Evolutionary conservation across 2,113 vertebrate genomes (phyloP).

Genomic region (Pygoscelis antarcticus): DNA sequence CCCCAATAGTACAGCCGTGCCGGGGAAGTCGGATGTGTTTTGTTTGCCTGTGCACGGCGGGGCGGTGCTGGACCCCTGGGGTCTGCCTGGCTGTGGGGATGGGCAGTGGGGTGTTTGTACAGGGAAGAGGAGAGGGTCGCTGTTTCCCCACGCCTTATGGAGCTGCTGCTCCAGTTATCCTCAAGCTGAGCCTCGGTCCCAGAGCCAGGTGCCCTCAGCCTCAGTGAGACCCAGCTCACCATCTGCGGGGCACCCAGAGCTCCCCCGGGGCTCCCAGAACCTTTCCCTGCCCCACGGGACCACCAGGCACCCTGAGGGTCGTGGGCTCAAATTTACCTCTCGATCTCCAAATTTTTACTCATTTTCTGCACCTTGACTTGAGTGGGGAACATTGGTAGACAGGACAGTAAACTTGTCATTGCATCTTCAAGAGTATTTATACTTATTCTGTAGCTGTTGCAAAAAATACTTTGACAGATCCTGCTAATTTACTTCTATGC

Average conservation of each 20-base stretch:
- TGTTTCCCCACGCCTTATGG: accelerated
- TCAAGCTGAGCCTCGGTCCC: neutral
- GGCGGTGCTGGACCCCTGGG: neutral
- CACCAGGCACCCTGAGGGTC: no score
- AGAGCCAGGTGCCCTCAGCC: neutral
- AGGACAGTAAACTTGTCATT: neutral
- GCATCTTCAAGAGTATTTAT: neutral
- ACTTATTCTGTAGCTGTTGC: neutral
- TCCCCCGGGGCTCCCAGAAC: accelerated
- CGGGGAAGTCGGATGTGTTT: accelerated
- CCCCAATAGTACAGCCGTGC: neutral
- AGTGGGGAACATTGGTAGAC: accelerated
- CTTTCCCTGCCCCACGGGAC: neutral
- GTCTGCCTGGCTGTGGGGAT: neutral
- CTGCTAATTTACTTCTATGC: neutral
- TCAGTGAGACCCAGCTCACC: accelerated
- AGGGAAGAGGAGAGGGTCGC: no score
- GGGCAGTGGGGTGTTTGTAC: neutral
- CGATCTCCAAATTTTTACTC: neutral
- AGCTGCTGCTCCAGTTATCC: neutral
- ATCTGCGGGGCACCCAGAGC: accelerated
- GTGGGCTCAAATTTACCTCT: neutral
- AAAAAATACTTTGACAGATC: neutral
- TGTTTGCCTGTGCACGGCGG: accelerated
- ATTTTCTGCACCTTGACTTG: neutral